A percentile compares a stretch with the other conserved stretches of the same genome.
Evolutionary conservation across 2,888 invertebrate species (phyloP).

Genomic region (Hydrotaea diabolus): DNA sequence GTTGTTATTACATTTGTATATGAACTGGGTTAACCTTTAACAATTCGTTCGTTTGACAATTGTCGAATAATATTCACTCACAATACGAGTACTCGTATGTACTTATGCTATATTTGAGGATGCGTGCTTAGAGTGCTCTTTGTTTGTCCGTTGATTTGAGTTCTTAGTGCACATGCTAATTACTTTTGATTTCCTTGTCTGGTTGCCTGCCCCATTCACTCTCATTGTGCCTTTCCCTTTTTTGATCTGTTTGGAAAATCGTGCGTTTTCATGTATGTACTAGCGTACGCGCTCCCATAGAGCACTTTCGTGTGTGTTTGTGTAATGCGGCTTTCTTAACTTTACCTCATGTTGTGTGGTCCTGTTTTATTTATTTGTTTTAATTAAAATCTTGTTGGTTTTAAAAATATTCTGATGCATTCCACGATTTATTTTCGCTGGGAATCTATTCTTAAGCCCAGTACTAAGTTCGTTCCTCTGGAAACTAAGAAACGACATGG

Average conservation of each 20-base stretch:
- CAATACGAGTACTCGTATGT: no score
- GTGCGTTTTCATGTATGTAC: neutral
- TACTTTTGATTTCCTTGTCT: constrained; percentile 51
- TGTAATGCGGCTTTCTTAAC: neutral
- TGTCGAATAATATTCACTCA: no score
- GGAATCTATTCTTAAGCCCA: no score
- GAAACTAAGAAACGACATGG: no score
- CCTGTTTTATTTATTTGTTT: constrained; percentile 44
- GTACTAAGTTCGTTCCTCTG: no score
- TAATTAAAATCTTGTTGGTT: constrained; percentile 39
- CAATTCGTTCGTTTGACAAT: neutral
- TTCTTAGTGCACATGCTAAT: constrained; percentile 33
- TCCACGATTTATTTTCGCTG: no score
- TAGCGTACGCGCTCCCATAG: no score
- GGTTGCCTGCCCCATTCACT: neutral
- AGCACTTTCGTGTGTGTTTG: neutral
- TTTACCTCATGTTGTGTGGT: constrained; percentile 40
- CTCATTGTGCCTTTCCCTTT: neutral
- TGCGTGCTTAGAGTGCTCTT: neutral
- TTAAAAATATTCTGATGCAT: constrained; percentile 2
- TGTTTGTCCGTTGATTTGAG: neutral
- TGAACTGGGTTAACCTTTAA: neutral
- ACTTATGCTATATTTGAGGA: no score
- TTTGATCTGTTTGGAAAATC: neutral
- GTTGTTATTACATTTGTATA: neutral